Percentiles rank a stretch among this genome's conserved stretches.
Evolutionary conservation across 2,113 vertebrate species (phyloP).

Genomic region (Cnemophilus loriae): DNA sequence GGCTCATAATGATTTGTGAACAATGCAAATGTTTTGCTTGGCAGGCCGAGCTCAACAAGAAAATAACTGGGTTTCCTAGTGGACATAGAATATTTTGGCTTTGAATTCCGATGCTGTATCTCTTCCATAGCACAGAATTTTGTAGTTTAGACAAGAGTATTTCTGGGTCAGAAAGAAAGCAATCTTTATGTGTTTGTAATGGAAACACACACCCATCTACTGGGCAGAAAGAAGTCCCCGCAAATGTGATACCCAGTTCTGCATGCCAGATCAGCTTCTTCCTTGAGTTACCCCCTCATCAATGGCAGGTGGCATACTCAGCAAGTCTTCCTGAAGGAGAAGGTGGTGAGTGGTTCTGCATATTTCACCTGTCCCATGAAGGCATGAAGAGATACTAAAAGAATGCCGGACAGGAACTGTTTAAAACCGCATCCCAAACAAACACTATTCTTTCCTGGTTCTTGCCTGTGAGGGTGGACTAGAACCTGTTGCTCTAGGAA

Average conservation of each 20-base stretch:
- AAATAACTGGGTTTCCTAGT: not conserved
- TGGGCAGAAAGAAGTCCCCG: not conserved
- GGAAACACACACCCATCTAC: not conserved
- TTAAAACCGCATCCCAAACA: not conserved
- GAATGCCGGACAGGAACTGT: not conserved
- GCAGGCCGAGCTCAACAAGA: not conserved
- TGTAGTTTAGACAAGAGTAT: not conserved
- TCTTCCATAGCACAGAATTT: not conserved
- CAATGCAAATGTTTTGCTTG: not conserved
- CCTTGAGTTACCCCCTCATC: not conserved
- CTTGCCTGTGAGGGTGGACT: not conserved
- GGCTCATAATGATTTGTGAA: not conserved
- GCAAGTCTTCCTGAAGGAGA: not conserved
- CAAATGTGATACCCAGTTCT: accelerated
- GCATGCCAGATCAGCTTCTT: not conserved
- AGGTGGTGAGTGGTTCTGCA: not conserved
- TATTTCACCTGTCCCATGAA: not conserved
- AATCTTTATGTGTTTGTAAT: not conserved
- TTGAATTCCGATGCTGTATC: not conserved
- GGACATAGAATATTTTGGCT: not conserved
- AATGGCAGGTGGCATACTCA: not conserved
- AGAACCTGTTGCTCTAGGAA: not conserved
- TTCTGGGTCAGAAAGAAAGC: not conserved
- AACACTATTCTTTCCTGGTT: not conserved
- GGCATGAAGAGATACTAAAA: not conserved